Base-by-base conservation (phyloP, 2,113 vertebrate species). In the Poeciliopsis turrubarensis region DNA sequence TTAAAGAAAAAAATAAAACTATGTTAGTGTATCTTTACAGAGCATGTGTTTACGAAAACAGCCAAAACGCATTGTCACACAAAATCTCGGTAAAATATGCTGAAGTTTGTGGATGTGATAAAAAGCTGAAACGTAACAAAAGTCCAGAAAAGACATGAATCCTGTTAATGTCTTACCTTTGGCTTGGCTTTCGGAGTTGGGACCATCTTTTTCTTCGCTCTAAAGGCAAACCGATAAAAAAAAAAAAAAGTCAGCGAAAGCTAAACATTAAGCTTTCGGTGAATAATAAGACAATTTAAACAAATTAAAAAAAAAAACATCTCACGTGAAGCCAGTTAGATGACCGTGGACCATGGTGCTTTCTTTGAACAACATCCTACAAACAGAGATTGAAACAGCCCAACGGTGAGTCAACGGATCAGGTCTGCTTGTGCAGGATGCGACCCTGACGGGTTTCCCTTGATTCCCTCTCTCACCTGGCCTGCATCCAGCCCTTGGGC, bases 401-500 rank as follows among this genome's bases (percentile, higher is more conserved):
- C 7, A 1, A 17, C 22, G 44, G 29, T 47, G 14, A 19, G 19
- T 47, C 5, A 1, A 6, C 10, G 8, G 3, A 25, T 19, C 22
- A n/a, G 8, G 30, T 22, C 29, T 17, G 61, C 9, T 47, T 47
- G 17, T 17, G 5, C 17, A 19, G 5, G 5, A 44, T 14, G 41
- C 11, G 51, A 57, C 51, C 51, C 9, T n/a, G 51, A 25, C 22
- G 3, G 8, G 25, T 19, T 1, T 19, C 44, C 19, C 44, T 47
- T 47, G 44, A 17, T 19, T 19, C 29, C 22, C 7, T 25, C 51
- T 86, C 79, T 27, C 34, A 91, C 98, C 98, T 97, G 92, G 96
- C 95, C 91, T 99, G 98, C 98, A 99, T 99, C 98, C 98, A 99
- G 77, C 98, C 98, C 91, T 99, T 99, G 64, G 98, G 98, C 98